These are phyloP conservation scores for Hydropsyche tenuis DNA, from an alignment of 1,140 invertebrate species.

Conservation along the genomic window DNA sequence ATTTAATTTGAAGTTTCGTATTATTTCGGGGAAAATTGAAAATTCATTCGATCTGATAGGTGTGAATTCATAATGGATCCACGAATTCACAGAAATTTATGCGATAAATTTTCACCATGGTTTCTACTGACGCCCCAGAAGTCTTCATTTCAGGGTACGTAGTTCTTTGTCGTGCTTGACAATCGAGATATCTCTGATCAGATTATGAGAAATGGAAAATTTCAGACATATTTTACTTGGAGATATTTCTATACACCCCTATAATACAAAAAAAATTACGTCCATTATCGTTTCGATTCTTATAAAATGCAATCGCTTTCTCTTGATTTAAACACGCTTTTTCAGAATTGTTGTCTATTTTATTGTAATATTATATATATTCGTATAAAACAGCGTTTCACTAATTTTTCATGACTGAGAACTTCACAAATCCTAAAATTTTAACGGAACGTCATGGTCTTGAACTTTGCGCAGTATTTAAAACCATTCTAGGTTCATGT, in stretches of 20 bases:
- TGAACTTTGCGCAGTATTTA: too few relatives aligned
- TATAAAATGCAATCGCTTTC: too few relatives aligned
- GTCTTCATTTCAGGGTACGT: not conserved
- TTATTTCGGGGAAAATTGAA: not conserved
- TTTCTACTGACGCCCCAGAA: not conserved
- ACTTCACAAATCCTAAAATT: too few relatives aligned
- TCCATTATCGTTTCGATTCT: too few relatives aligned
- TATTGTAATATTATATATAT: too few relatives aligned
- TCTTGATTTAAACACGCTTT: too few relatives aligned
- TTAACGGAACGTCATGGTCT: too few relatives aligned
- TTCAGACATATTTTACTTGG: conserved; percentile 7
- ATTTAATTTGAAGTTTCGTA: not conserved
- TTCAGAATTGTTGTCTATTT: too few relatives aligned
- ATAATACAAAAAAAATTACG: not conserved
- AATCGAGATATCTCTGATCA: conserved; percentile 14
- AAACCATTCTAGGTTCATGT: too few relatives aligned
- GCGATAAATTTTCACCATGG: not conserved
- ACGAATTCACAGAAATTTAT: not conserved
- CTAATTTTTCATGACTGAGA: too few relatives aligned
- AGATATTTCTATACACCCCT: not conserved
- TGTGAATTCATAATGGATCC: not conserved
- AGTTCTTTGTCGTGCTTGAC: conserved; percentile 5
- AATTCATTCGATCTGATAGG: conserved; percentile 1
- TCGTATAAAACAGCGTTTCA: too few relatives aligned
- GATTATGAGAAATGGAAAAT: conserved; percentile 16